phyloP scores from a whole-genome alignment of 2,888 invertebrate species.

The Xestia ashworthii region DNA sequence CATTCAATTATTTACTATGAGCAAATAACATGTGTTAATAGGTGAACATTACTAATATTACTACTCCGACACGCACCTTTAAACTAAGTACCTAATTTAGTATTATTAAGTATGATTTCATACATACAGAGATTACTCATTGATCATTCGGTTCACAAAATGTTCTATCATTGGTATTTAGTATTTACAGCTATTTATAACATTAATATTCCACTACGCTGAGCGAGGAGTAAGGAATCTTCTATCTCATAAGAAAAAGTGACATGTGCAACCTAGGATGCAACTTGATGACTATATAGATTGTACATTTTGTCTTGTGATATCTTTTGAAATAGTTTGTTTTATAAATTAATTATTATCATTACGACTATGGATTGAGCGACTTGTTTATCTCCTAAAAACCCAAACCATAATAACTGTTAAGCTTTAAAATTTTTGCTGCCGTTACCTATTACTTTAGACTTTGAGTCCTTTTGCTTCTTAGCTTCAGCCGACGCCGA shows the following conservation, averaged over 20 bases:
- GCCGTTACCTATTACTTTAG: constrained; percentile 68
- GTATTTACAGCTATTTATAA: constrained; percentile 64
- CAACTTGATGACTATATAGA: constrained; percentile 44
- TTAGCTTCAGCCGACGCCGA: constrained; percentile 50
- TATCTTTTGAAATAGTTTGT: constrained; percentile 32
- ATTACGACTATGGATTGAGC: constrained; percentile 79
- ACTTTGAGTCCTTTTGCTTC: constrained; percentile 68
- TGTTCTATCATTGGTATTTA: constrained; percentile 57
- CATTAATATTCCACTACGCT: constrained; percentile 51
- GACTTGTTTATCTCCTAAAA: constrained; percentile 70
- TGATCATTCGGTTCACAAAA: constrained; percentile 54
- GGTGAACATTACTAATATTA: constrained; percentile 47
- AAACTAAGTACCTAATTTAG: constrained; percentile 51
- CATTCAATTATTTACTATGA: constrained; percentile 64
- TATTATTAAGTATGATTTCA: constrained; percentile 45
- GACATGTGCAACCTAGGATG: constrained; percentile 54
- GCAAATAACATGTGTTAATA: constrained; percentile 55
- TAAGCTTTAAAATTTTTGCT: constrained; percentile 74
- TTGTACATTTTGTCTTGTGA: constrained; percentile 52
- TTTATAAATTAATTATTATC: constrained; percentile 63
- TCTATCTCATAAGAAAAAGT: constrained; percentile 47
- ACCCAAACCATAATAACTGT: constrained; percentile 62
- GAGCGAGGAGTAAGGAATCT: constrained; percentile 54
- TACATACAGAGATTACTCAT: constrained; percentile 54
- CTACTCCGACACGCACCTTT: constrained; percentile 57